Evolutionary conservation across 2,888 invertebrate species (phyloP).

Genomic region (Adela reaumurella): DNA sequence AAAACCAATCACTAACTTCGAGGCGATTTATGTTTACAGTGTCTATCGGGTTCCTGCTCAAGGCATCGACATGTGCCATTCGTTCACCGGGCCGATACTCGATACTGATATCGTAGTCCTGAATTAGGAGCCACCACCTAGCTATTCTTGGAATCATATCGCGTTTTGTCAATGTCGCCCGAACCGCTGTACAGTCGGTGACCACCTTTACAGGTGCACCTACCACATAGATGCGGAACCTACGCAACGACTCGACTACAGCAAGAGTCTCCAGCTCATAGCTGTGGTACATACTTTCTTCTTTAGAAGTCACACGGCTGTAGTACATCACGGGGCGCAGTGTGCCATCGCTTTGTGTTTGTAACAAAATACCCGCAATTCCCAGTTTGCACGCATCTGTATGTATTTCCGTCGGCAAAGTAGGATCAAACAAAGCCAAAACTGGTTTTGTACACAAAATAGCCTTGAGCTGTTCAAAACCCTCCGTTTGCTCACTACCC

Average conservation of each 20-base stretch:
- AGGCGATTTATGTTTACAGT: too few species aligned
- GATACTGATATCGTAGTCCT: constrained; percentile 1
- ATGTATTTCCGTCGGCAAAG: constrained; percentile 22
- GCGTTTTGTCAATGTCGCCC: too few species aligned
- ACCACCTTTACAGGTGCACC: constrained; percentile 8
- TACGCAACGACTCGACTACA: constrained; percentile 16
- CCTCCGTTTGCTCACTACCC: constrained; percentile 9
- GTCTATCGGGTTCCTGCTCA: constrained; percentile 4
- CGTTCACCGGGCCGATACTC: constrained; percentile 2
- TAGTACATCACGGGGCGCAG: constrained; percentile 15
- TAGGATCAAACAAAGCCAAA: constrained; percentile 12
- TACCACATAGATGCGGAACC: constrained; percentile 19
- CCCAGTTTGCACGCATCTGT: constrained; percentile 15
- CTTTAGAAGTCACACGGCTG: constrained; percentile 15
- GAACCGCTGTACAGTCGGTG: constrained; percentile 2
- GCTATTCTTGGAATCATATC: constrained; percentile 3
- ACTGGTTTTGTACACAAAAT: constrained; percentile 11
- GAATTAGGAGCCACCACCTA: constrained; percentile 3
- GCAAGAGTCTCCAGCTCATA: too few species aligned
- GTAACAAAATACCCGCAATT: constrained; percentile 17
- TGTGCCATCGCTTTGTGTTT: constrained; percentile 6
- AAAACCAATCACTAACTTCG: too few species aligned
- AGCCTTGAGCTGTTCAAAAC: constrained; percentile 12
- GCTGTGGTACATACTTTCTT: constrained; percentile 5
- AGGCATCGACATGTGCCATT: constrained; percentile 2